Percentiles rank a stretch among this genome's conserved stretches.
phyloP scores from a whole-genome alignment of 2,113 vertebrate genomes.

The Corythoichthys haematopterus region DNA sequence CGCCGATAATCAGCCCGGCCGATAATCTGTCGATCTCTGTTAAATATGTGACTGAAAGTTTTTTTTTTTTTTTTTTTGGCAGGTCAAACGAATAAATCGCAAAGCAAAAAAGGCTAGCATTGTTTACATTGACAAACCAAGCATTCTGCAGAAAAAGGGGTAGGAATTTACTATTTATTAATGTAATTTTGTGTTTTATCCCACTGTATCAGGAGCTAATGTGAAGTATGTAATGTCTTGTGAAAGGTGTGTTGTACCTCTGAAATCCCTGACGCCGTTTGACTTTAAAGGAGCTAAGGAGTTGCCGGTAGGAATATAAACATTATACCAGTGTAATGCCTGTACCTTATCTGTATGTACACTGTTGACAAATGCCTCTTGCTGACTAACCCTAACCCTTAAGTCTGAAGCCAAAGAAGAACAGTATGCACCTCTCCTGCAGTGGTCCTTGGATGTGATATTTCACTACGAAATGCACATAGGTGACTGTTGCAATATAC shows the following conservation, averaged over 20 bases:
- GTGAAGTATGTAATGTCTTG: constrained; percentile 7
- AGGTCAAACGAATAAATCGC: constrained; percentile 81
- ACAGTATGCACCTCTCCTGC: constrained; percentile 68
- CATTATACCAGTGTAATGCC: neutral
- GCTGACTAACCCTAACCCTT: constrained; percentile 36
- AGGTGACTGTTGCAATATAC: constrained; percentile 59
- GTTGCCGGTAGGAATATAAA: constrained; percentile 75
- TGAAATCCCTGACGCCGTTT: constrained; percentile 83
- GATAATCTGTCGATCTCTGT: too few species aligned
- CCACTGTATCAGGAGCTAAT: neutral
- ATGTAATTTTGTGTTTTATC: neutral
- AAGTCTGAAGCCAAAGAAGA: constrained; percentile 79
- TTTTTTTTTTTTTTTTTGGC: constrained; percentile 14
- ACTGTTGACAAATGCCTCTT: neutral
- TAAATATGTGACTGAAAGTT: neutral
- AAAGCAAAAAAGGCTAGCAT: constrained; percentile 81
- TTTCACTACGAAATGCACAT: constrained; percentile 82
- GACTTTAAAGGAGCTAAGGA: constrained; percentile 80
- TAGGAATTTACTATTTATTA: constrained; percentile 43
- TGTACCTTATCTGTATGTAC: neutral
- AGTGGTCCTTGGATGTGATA: constrained; percentile 82
- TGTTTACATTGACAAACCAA: constrained; percentile 76
- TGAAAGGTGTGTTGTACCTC: constrained; percentile 74
- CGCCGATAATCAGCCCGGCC: too few species aligned
- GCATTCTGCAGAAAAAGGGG: constrained; percentile 73